Conservation (phyloP, 2,888 invertebrate genomes). For the Dexiosoma caninum region DNA sequence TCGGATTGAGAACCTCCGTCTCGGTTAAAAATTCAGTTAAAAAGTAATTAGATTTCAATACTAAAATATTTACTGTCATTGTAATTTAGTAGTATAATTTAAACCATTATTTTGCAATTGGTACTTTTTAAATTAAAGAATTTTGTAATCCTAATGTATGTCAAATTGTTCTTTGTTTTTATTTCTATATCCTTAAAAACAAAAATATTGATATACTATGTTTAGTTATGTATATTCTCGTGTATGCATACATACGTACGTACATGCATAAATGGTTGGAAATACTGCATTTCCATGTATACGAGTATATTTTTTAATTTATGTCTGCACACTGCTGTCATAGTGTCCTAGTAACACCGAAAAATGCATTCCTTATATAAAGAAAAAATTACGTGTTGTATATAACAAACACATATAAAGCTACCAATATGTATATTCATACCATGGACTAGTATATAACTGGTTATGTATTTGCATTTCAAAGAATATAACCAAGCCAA, state of each 20-base stretch:
- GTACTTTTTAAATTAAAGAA: no score
- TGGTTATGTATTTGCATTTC: neutral
- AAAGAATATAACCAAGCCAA: conserved; percentile 51
- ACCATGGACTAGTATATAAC: neutral
- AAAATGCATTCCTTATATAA: conserved; percentile 35
- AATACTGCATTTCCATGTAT: conserved; percentile 63
- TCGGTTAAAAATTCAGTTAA: no score
- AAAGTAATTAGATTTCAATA: no score
- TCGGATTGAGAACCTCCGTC: no score
- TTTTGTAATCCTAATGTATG: no score
- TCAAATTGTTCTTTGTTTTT: conserved; percentile 27
- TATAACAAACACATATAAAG: conserved; percentile 4
- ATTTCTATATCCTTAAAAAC: conserved; percentile 39
- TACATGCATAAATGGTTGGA: conserved; percentile 26
- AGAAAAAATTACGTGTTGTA: conserved; percentile 8
- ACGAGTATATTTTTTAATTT: conserved; percentile 62
- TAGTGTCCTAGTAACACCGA: conserved; percentile 66
- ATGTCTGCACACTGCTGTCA: conserved; percentile 62
- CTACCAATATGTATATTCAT: neutral
- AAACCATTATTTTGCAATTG: no score
- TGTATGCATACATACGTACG: neutral
- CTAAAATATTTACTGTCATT: conserved; percentile 13
- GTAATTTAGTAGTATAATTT: no score
- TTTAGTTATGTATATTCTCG: no score
- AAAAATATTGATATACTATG: neutral